Evolutionary conservation across 2,113 vertebrate genomes (phyloP).

Genomic region (Charadrius vociferus): DNA sequence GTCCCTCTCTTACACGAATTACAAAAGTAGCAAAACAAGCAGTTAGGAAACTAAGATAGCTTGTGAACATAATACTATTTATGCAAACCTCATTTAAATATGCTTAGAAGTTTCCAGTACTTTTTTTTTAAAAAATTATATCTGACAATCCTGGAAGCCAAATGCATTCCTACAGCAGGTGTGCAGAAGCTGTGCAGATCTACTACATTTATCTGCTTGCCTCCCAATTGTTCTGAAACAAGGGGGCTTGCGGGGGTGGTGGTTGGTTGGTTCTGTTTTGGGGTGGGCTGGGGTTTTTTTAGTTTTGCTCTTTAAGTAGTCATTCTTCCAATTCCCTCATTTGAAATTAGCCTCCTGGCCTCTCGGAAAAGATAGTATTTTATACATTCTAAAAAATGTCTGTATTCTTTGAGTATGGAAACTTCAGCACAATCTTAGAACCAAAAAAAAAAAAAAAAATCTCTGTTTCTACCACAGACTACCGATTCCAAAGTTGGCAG

Average conservation of each 20-base stretch:
- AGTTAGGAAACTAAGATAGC: neutral
- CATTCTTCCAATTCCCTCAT: neutral
- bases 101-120: neutral
- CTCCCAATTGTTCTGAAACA: neutral
- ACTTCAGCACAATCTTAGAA: neutral
- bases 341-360: neutral
- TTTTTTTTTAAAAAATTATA: neutral
- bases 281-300: neutral
- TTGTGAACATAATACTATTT: neutral
- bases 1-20: neutral
- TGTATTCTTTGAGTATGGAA: neutral
- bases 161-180: neutral
- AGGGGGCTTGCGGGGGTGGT: fast-evolving
- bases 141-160: neutral
- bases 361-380: neutral
- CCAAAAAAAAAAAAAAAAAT: neutral
- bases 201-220: neutral
- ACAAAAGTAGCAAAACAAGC: neutral
- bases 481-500: neutral
- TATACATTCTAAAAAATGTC: neutral
- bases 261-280: neutral
- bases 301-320: neutral
- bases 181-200: neutral
- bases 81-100: neutral
- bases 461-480: neutral